Percentiles rank a stretch among this genome's conserved stretches.
These are phyloP conservation scores for Stylophora pistillata DNA, from an alignment of 64 coral and sea anemone genomes.

Conservation along the genomic window DNA sequence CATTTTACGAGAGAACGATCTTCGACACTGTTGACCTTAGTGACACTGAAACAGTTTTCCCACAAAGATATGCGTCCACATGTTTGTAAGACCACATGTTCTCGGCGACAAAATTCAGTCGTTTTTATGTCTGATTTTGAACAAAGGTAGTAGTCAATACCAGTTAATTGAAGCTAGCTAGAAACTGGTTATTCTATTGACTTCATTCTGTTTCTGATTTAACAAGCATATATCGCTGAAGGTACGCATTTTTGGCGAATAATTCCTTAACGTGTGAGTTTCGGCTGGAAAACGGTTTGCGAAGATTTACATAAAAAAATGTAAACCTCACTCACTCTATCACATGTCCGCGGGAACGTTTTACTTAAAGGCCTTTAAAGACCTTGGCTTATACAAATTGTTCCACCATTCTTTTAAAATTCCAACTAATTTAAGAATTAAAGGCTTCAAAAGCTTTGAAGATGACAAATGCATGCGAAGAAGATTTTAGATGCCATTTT, in stretches of 20 bases:
- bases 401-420: no score
- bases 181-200: conserved; percentile 10
- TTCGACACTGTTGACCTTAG: not conserved
- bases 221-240: not conserved
- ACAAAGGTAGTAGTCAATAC: not conserved
- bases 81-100: not conserved
- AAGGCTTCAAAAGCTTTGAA: no score
- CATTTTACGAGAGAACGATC: not conserved
- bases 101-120: not conserved
- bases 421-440: no score
- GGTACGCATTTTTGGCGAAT: not conserved
- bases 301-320: no score
- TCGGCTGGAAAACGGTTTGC: no score
- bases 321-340: no score
- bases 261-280: no score
- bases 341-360: no score
- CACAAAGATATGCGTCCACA: not conserved
- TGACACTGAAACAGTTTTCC: not conserved
- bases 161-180: conserved; percentile 35
- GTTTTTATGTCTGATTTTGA: conserved; percentile 4
- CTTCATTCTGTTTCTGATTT: not conserved
- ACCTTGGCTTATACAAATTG: no score
- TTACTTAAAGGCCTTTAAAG: no score
- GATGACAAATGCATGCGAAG: no score
- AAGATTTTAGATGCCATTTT: not conserved